Evolutionary conservation across 2,888 invertebrate species (phyloP), one percentile per base, ranked within the genome.

Genomic region (Podotricha telesiphe): DNA sequence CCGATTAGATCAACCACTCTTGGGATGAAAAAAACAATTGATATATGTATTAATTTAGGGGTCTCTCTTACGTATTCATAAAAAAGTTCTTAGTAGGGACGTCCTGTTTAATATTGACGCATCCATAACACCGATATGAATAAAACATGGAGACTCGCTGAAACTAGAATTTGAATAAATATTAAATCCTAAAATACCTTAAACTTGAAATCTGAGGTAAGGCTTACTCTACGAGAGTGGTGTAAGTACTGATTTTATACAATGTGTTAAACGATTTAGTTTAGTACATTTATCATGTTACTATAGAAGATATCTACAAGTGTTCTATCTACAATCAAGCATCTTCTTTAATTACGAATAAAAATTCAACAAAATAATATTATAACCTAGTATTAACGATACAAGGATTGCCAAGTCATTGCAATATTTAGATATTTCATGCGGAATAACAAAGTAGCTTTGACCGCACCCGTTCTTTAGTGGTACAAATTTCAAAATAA

Each of bases 401-500:
- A 34, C 10, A 34, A 28, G n/a, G n/a, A 53, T 53, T 53, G 28
- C n/a, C 17, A 37, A 22, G 34, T 11, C 34, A 55, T 17, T 17
- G 34, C 11, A 10, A 45, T 45, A 17, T 17, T 45, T 45, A 17
- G 45, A 22, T 17, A 45, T 59, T 59, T 59, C 28, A 59, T 59
- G 42, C 22, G 45, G 59, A 45, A 59, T 45, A 45, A 45, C 45
- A 59, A 59, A 59, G 59, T 59, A 59, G 59, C 19, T 28, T 17
- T 45, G n/a, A 22, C 11, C 42, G 22, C 59, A 45, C 45, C 59
- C 59, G 22, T 42, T 22, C 59, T 59, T 42, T 59, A 59, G 28
- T 59, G 28, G 59, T 45, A 45, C 59, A 59, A 59, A 59, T 59
- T 59, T 10, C n/a, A 2, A 59, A 45, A 45, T 59, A 59, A 17